Evolutionary conservation across 2,113 vertebrate genomes (phyloP).

Genomic region (Cavia porcellus): DNA sequence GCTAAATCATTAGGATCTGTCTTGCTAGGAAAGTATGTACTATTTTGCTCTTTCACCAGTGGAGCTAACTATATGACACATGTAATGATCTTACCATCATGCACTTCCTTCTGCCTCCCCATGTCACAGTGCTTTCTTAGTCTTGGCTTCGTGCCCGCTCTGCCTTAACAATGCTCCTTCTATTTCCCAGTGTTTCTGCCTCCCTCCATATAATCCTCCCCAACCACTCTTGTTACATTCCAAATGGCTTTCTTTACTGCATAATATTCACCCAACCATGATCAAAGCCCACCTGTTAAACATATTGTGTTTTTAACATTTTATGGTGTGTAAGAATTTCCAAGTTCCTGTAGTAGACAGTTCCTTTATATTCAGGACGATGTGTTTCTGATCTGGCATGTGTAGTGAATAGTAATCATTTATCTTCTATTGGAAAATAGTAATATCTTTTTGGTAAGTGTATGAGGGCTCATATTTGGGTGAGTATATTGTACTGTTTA

Average conservation of each 20-base stretch:
- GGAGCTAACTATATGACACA: background rate
- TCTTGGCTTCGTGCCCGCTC: background rate
- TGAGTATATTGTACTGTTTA: background rate
- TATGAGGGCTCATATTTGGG: background rate
- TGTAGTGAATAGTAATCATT: conserved; percentile 40
- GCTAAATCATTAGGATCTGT: conserved; percentile 16
- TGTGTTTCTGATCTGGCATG: background rate
- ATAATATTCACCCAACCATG: conserved; percentile 56
- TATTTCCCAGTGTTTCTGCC: background rate
- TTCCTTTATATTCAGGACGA: background rate
- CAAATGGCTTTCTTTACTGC: conserved; percentile 60
- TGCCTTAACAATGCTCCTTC: background rate
- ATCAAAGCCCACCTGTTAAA: conserved; percentile 57
- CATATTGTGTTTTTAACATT: conserved; percentile 50
- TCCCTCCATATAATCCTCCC: background rate
- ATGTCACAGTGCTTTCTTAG: background rate
- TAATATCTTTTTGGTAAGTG: conserved; percentile 37
- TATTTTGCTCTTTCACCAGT: background rate
- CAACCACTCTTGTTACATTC: conserved; percentile 12
- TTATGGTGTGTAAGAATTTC: conserved; percentile 56
- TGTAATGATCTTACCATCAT: background rate
- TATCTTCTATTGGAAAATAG: conserved; percentile 7
- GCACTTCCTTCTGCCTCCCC: background rate
- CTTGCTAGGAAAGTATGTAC: background rate
- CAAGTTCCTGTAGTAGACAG: conserved; percentile 6